These are phyloP conservation scores for Odontocolon sp. DNA, from an alignment of 2,888 invertebrate species.

Conservation along the genomic window DNA sequence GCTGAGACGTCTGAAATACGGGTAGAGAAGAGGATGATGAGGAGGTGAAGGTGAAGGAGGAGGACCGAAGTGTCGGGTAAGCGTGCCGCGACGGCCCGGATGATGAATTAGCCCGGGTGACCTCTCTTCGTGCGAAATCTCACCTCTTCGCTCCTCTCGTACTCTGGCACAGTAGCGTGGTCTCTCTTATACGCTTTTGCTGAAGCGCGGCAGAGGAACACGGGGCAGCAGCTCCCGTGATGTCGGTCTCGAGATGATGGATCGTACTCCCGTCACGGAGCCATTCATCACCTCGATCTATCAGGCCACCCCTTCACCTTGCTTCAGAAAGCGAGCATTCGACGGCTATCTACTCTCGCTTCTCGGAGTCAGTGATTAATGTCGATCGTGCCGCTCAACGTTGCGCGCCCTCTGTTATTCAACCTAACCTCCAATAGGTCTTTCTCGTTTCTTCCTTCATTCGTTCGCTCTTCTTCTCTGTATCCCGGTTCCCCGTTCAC, in stretches of 20 bases:
- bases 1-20: constrained; percentile 21
- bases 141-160: constrained; percentile 67
- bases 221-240: constrained; percentile 56
- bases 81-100: constrained; percentile 69
- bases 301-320: constrained; percentile 78
- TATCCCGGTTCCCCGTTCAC: constrained; percentile 31
- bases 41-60: constrained; percentile 41
- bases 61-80: constrained; percentile 57
- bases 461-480: constrained; percentile 6
- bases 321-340: constrained; percentile 79
- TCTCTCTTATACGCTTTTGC: constrained; percentile 10
- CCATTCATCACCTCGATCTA: constrained; percentile 81
- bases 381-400: constrained; percentile 73
- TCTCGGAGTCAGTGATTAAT: constrained; percentile 79
- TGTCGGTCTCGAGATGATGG: constrained; percentile 75
- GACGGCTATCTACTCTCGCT: constrained; percentile 79
- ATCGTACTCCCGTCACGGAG: constrained; percentile 78
- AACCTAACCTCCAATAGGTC: constrained; percentile 73
- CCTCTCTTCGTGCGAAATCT: constrained; percentile 77
- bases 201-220: constrained; percentile 49
- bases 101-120: constrained; percentile 79
- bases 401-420: constrained; percentile 73
- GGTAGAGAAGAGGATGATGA: constrained; percentile 24
- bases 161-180: constrained; percentile 67
- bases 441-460: constrained; percentile 28